phyloP scores from a whole-genome alignment of 2,888 invertebrate species.

The Cepaea hortensis region DNA sequence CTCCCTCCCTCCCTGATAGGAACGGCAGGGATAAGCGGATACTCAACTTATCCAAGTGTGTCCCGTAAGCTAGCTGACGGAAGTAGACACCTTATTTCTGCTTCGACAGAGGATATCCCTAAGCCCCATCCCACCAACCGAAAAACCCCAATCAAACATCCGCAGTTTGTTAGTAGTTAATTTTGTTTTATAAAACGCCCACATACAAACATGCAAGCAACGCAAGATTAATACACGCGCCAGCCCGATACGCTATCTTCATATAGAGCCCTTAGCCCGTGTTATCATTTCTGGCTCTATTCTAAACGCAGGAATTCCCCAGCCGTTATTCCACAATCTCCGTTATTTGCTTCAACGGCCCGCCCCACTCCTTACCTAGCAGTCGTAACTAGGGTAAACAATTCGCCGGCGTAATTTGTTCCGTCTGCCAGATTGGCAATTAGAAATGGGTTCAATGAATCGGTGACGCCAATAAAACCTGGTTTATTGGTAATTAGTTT shows the following conservation, averaged over 20 bases:
- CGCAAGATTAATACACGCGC: neutral
- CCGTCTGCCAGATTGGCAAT: conserved; percentile 3
- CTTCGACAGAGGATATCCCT: too few relatives aligned
- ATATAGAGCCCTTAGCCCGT: too few relatives aligned
- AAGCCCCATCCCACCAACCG: too few relatives aligned
- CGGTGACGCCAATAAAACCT: neutral
- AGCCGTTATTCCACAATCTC: neutral
- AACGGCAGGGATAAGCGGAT: too few relatives aligned
- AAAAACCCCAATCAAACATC: too few relatives aligned
- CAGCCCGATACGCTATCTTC: neutral
- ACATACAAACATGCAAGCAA: too few relatives aligned
- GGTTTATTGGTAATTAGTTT: neutral
- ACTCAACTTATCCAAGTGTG: too few relatives aligned
- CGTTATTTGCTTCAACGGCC: neutral
- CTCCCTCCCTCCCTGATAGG: too few relatives aligned
- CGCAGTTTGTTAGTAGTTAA: too few relatives aligned
- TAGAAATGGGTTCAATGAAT: conserved; percentile 6
- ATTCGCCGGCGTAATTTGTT: conserved; percentile 3
- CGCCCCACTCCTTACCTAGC: neutral
- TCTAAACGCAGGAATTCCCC: neutral
- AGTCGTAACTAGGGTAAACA: conserved; percentile 23
- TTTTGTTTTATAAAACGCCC: too few relatives aligned
- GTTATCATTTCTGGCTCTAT: neutral
- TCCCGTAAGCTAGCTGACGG: too few relatives aligned
- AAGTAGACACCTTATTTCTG: too few relatives aligned